These are phyloP conservation scores for Ariolimax columbianus DNA, from an alignment of 2,888 invertebrate species.

Conservation along the genomic window DNA sequence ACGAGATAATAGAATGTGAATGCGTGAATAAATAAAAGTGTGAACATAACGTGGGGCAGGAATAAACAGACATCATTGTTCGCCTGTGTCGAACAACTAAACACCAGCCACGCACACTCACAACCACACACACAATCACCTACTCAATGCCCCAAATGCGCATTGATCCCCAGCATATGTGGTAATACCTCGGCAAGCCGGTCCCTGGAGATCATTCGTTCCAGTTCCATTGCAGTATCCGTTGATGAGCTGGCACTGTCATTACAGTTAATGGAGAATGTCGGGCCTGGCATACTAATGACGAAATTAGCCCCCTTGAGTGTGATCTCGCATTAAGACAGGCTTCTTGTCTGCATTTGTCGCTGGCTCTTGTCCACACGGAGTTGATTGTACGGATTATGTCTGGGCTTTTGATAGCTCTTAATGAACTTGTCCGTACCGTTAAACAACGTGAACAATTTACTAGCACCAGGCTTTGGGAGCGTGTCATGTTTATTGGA, in stretches of 20 bases:
- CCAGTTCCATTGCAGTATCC: not conserved
- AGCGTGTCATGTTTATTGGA: too few relatives aligned
- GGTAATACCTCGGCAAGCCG: not conserved
- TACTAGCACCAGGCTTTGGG: too few relatives aligned
- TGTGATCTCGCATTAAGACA: constrained; percentile 5
- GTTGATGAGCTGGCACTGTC: not conserved
- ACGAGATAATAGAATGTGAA: too few relatives aligned
- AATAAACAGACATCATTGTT: too few relatives aligned
- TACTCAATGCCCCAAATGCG: not conserved
- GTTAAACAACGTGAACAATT: not conserved
- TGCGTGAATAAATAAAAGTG: too few relatives aligned
- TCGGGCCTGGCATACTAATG: constrained; percentile 6
- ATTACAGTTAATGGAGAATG: constrained; percentile 5
- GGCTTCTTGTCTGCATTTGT: not conserved
- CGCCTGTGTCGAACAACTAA: too few relatives aligned
- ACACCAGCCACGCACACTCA: too few relatives aligned
- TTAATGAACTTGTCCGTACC: not conserved
- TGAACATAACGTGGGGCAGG: too few relatives aligned
- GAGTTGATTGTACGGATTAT: not conserved
- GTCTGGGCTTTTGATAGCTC: constrained; percentile 4
- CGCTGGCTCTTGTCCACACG: not conserved
- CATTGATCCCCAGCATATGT: not conserved
- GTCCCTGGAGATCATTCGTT: not conserved
- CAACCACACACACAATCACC: not conserved
- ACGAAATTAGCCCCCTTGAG: too few relatives aligned